A percentile compares a stretch with the other conserved stretches of the same genome.
Evolutionary conservation across 2,888 invertebrate genomes (phyloP).

Genomic region (Drosophila mulleri): DNA sequence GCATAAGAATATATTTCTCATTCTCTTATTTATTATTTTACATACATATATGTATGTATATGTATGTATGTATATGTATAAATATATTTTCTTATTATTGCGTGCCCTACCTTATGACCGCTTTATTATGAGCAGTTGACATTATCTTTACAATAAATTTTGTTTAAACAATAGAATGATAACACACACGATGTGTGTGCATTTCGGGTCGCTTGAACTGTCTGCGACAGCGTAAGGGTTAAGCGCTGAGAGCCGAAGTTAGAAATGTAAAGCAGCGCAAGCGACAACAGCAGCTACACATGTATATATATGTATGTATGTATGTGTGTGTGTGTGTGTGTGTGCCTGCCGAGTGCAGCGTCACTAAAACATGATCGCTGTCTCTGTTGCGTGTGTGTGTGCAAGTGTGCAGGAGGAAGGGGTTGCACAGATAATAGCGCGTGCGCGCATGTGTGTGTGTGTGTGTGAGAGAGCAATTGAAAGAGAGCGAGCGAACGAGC

Average conservation of each 20-base stretch:
- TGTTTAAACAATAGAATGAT: constrained; percentile 40
- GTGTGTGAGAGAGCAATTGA: constrained; percentile 24
- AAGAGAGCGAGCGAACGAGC: constrained; percentile 5
- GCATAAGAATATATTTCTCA: background rate
- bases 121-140: background rate
- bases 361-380: constrained; percentile 13
- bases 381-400: background rate
- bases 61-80: background rate
- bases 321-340: background rate
- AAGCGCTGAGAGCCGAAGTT: constrained; percentile 23
- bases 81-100: background rate
- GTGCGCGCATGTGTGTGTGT: constrained; percentile 32
- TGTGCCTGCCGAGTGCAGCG: constrained; percentile 37
- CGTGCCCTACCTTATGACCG: background rate
- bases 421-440: constrained; percentile 46
- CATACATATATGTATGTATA: background rate
- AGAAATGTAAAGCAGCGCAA: constrained; percentile 19
- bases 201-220: constrained; percentile 2
- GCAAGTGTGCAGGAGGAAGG: constrained; percentile 15
- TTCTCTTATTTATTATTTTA: too few relatives aligned
- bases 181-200: constrained; percentile 4
- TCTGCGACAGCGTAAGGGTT: constrained; percentile 36
- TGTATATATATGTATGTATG: background rate
- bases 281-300: constrained; percentile 19
- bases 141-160: constrained; percentile 29